These are phyloP conservation scores for Drosophila persimilis DNA, from an alignment of 1,140 invertebrate species.

Conservation along the genomic window DNA sequence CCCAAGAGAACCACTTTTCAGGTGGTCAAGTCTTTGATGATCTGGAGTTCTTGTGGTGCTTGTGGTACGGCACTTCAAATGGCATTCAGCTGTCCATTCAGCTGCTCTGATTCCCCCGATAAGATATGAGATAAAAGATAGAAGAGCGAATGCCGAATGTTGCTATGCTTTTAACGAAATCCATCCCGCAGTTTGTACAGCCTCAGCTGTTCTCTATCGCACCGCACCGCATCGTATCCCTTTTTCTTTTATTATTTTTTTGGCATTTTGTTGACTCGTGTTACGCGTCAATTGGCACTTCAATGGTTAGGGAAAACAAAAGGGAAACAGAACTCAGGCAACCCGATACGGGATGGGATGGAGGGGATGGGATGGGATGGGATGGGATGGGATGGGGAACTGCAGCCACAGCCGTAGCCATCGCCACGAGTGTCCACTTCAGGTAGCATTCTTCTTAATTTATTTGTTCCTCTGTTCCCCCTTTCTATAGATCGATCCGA, in stretches of 20 bases:
- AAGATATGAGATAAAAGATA: slow-evolving; percentile 32
- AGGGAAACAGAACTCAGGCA: neutral
- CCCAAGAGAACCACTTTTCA: slow-evolving; percentile 7
- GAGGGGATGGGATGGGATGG: neutral
- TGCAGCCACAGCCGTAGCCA: slow-evolving; percentile 6
- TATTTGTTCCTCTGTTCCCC: neutral
- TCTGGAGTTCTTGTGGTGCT: neutral
- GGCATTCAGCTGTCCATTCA: slow-evolving; percentile 5
- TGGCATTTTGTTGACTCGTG: slow-evolving; percentile 65
- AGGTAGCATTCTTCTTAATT: slow-evolving; percentile 29
- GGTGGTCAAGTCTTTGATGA: slow-evolving; percentile 21
- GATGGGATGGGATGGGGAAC: neutral
- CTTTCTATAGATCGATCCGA: neutral
- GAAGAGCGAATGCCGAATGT: no score
- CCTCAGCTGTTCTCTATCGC: slow-evolving; percentile 19
- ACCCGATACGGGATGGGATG: neutral
- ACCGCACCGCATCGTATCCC: neutral
- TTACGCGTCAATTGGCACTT: slow-evolving; percentile 64
- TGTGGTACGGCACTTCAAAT: neutral
- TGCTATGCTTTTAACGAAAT: no score
- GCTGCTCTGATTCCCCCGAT: slow-evolving; percentile 41
- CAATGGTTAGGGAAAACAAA: slow-evolving; percentile 8
- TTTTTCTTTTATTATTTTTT: slow-evolving; percentile 26
- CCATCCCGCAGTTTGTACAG: slow-evolving; percentile 2
- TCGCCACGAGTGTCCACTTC: slow-evolving; percentile 15